Base-by-base conservation (phyloP, 2,888 invertebrate species). In the Platerodrilus igneus region DNA sequence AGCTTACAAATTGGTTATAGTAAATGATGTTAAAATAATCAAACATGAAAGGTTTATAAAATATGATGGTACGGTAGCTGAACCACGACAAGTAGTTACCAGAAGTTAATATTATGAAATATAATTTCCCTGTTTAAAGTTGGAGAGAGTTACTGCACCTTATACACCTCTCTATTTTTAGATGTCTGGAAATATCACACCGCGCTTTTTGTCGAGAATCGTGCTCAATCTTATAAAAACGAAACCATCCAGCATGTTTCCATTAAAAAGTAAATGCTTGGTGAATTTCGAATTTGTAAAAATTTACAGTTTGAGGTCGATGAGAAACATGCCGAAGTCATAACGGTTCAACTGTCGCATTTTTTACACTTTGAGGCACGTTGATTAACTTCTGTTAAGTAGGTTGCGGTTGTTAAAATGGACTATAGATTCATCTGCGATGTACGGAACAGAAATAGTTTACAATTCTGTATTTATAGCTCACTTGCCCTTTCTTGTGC, bases 161-260 rank as follows among this genome's bases (percentile, higher is more conserved):
- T 52, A 51, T 45, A 38, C 51, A n/a, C n/a, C n/a, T n/a, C n/a
- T 48, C 56, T 63, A 63, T 63, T 62, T 62, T 59, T 63, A 63
- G 62, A 60, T 55, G 54, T 63, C 63, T 63, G 62, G 62, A 63
- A 63, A 63, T 63, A 63, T 60, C 62, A 57, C 63, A 58, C 61
- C 60, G 59, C 59, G 47, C 59, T 49, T 47, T 47, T 50, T 52
- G 52, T 50, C 51, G 54, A 49, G 41, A 48, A 52, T 50, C 47
- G 51, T 47, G 48, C 51, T 47, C 48, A 49, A 51, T 51, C 47
- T 53, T 49, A 47, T 51, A 53, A 51, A 53, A 51, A 53, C 50
- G 46, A 33, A 46, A 43, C 21, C 3, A 5, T 4, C 8, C 21
- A n/a, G 8, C 21, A n/a, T 21, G 8, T 21, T 21, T 21, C 9